phyloP scores from a whole-genome alignment of 2,113 vertebrate species.

The Protobothrops flavoviridis region DNA sequence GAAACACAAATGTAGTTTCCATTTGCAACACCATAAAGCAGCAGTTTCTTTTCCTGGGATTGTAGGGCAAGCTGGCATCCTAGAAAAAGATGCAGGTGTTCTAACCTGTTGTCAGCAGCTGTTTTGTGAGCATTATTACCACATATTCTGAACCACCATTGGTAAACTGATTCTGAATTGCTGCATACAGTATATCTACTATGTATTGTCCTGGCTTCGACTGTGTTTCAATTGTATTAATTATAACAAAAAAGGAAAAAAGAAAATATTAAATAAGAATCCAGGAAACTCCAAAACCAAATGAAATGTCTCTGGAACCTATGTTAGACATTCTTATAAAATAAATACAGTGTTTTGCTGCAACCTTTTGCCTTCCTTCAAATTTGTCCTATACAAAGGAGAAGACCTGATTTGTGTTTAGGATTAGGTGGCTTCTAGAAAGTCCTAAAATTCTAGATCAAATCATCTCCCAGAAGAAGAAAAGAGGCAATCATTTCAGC shows the following conservation, averaged over 20 bases:
- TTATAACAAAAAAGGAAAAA: background rate
- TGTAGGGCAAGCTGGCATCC: background rate
- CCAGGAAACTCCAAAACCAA: background rate
- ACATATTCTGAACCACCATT: background rate
- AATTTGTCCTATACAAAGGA: background rate
- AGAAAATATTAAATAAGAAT: background rate
- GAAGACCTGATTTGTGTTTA: background rate
- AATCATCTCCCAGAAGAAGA: background rate
- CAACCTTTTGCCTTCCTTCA: background rate
- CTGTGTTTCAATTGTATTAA: background rate
- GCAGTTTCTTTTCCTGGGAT: background rate
- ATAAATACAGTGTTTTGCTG: background rate
- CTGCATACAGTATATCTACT: background rate
- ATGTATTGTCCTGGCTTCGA: background rate
- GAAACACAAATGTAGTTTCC: background rate
- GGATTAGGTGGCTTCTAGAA: background rate
- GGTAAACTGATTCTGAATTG: background rate
- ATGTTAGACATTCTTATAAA: background rate
- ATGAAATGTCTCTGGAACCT: background rate
- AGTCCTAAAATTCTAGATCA: background rate
- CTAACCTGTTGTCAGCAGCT: background rate
- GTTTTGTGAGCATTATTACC: background rate
- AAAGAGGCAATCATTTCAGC: background rate
- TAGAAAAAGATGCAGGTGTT: background rate
- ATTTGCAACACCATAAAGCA: background rate